phyloP scores from a whole-genome alignment of 2,888 invertebrate species.

The Synanthedon myopaeformis region DNA sequence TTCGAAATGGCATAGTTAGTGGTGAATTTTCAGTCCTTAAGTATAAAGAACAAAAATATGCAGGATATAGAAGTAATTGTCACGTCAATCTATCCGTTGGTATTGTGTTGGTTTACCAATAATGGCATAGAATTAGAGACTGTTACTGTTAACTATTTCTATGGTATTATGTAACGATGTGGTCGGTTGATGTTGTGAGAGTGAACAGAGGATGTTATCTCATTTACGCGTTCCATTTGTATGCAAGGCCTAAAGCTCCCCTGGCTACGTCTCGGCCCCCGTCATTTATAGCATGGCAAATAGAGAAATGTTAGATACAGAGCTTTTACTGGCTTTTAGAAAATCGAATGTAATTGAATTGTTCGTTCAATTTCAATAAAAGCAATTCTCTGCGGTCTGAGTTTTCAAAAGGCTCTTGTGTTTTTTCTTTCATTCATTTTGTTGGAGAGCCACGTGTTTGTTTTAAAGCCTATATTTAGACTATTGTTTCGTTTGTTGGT shows the following conservation, averaged over 20 bases:
- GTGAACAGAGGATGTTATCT: constrained; percentile 28
- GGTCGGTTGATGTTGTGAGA: not conserved
- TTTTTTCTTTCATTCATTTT: not conserved
- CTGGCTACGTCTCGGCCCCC: constrained; percentile 15
- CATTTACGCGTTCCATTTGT: constrained; percentile 62
- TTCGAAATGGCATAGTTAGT: too few relatives aligned
- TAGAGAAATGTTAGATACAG: not conserved
- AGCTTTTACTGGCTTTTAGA: not conserved
- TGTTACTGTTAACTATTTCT: too few relatives aligned
- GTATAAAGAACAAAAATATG: too few relatives aligned
- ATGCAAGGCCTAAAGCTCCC: constrained; percentile 56
- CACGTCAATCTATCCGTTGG: too few relatives aligned
- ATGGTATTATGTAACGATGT: too few relatives aligned
- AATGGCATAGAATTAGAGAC: too few relatives aligned
- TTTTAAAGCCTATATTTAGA: too few relatives aligned
- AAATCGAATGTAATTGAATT: constrained; percentile 26
- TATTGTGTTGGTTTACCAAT: too few relatives aligned
- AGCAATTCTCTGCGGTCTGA: constrained; percentile 13
- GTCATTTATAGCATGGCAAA: not conserved
- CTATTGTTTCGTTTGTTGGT: too few relatives aligned
- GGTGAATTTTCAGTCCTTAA: too few relatives aligned
- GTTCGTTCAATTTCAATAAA: constrained; percentile 18
- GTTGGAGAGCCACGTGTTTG: too few relatives aligned
- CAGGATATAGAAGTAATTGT: too few relatives aligned
- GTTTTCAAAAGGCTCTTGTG: not conserved